phyloP scores from a whole-genome alignment of 2,888 invertebrate species.

The Mythimna impura region DNA sequence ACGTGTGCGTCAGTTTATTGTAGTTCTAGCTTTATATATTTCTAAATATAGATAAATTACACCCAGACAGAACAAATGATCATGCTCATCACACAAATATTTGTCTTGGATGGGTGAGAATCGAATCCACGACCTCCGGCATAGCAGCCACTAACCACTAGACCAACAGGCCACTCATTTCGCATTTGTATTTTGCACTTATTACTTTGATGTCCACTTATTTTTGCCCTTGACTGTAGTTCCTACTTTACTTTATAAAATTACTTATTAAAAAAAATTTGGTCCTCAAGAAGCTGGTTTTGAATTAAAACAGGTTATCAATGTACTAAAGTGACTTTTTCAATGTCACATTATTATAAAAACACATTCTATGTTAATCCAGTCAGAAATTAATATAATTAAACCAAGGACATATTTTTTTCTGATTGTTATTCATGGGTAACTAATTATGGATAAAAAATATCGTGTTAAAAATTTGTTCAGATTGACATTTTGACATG shows the following conservation, averaged over 20 bases:
- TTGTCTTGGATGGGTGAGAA: too few relatives aligned
- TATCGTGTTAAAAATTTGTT: neutral
- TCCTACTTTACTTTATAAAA: constrained; percentile 4
- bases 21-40: too few relatives aligned
- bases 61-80: too few relatives aligned
- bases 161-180: too few relatives aligned
- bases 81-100: too few relatives aligned
- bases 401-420: too few relatives aligned
- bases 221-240: neutral
- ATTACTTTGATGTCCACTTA: neutral
- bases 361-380: constrained; percentile 14
- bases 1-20: too few relatives aligned
- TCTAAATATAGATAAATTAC: too few relatives aligned
- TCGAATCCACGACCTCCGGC: too few relatives aligned
- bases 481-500: neutral
- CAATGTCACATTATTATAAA: constrained; percentile 24
- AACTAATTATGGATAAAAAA: neutral
- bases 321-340: constrained; percentile 17
- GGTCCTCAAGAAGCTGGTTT: constrained; percentile 1
- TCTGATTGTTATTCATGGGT: neutral
- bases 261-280: neutral
- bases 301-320: constrained; percentile 9
- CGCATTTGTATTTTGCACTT: neutral
- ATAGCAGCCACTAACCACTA: too few relatives aligned
- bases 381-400: too few relatives aligned